Evolutionary conservation across 2,888 invertebrate genomes (phyloP).

Genomic region (Linnaemya tessellans): DNA sequence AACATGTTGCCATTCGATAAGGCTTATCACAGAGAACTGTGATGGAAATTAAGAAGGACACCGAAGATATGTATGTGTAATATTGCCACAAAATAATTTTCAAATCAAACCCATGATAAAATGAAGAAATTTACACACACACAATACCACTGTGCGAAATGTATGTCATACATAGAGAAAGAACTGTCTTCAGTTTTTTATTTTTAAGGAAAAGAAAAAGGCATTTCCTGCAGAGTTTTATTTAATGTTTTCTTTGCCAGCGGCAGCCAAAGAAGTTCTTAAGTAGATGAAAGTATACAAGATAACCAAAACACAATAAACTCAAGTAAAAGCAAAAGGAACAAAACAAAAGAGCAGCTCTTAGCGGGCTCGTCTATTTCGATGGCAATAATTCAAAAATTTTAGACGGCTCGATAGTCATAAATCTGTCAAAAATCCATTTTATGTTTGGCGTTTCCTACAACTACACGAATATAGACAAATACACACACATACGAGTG

Average conservation of each 20-base stretch:
- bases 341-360: constrained; percentile 63
- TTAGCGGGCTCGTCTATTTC: constrained; percentile 80
- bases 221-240: constrained; percentile 71
- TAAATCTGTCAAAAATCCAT: constrained; percentile 84
- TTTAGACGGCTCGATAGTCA: constrained; percentile 83
- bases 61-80: constrained; percentile 47
- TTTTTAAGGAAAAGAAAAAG: constrained; percentile 54
- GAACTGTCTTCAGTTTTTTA: neutral
- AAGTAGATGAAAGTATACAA: constrained; percentile 42
- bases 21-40: neutral
- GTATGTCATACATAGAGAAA: neutral
- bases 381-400: constrained; percentile 83
- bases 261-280: constrained; percentile 60
- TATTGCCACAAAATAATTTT: constrained; percentile 43
- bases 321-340: constrained; percentile 53
- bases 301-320: constrained; percentile 42
- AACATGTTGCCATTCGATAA: constrained; percentile 3
- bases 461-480: neutral
- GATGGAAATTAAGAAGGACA: constrained; percentile 24
- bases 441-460: constrained; percentile 79
- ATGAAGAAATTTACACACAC: neutral
- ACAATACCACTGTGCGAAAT: neutral
- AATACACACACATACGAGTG: neutral
- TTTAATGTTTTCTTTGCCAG: constrained; percentile 43
- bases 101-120: neutral